Conservation (phyloP, 30 jellyfish, hydroid and myxozoan species). For the Aurelia sp. region DNA sequence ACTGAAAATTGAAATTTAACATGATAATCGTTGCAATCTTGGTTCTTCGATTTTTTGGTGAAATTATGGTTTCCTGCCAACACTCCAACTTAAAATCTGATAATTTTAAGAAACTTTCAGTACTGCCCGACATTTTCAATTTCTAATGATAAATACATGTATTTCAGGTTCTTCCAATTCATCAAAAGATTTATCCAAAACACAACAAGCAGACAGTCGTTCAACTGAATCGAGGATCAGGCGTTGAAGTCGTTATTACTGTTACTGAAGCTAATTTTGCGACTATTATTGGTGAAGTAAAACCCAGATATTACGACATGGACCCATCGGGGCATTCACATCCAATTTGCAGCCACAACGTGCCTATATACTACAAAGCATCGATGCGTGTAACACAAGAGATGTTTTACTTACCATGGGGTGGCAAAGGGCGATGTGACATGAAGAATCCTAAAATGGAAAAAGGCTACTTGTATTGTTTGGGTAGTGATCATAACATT, state of each 20-base stretch:
- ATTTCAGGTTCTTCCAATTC: conserved; percentile 9
- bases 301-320: conserved; percentile 15
- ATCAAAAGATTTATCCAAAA: conserved; percentile 14
- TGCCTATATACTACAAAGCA: conserved; percentile 54
- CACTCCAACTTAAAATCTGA: no score
- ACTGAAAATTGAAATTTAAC: no score
- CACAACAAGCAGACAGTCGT: not conserved
- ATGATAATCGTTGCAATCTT: no score
- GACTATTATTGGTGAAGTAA: conserved; percentile 32
- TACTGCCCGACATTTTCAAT: no score
- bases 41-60: no score
- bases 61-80: no score
- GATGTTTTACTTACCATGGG: conserved; percentile 19
- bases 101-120: no score
- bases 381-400: conserved; percentile 1
- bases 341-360: conserved; percentile 20
- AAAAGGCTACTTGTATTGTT: conserved; percentile 32
- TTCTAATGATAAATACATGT: no score
- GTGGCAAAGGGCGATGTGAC: conserved; percentile 6
- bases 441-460: conserved; percentile 4
- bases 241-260: conserved; percentile 24
- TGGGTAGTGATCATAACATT: conserved; percentile 37
- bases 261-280: conserved; percentile 21
- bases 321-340: conserved; percentile 2
- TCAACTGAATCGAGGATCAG: conserved; percentile 49